Percentiles rank a stretch among this genome's conserved stretches.
Evolutionary conservation across 2,888 invertebrate species (phyloP).

Genomic region (Catocala fraxini): DNA sequence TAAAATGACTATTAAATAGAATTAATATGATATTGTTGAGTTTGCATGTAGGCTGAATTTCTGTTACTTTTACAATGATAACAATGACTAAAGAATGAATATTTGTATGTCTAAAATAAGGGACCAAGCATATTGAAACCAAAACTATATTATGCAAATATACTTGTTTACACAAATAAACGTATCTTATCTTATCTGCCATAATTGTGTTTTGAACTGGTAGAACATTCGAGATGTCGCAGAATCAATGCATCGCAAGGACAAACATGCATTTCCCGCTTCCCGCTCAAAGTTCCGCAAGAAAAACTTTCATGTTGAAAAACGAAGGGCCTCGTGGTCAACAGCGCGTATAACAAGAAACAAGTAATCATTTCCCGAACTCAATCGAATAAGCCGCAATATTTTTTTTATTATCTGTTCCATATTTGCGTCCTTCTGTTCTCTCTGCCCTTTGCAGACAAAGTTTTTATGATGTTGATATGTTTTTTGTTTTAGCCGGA

Average conservation of each 20-base stretch:
- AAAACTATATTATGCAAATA: too few species aligned
- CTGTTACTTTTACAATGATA: too few species aligned
- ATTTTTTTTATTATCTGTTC: constrained; percentile 21
- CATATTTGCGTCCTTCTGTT: constrained; percentile 21
- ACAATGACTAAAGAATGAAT: too few species aligned
- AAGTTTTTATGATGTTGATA: constrained; percentile 7
- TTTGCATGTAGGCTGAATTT: too few species aligned
- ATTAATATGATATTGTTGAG: too few species aligned
- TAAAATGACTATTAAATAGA: too few species aligned
- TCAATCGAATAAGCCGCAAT: constrained; percentile 25
- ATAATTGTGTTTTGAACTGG: constrained; percentile 15
- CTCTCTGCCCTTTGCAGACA: constrained; percentile 14
- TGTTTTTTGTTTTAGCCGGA: constrained; percentile 11
- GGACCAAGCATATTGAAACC: too few species aligned
- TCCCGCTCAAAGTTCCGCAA: constrained; percentile 60
- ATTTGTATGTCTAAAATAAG: too few species aligned
- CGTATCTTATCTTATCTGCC: too few species aligned
- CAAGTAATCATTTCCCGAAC: constrained; percentile 63
- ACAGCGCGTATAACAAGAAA: constrained; percentile 66
- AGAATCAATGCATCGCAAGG: constrained; percentile 58
- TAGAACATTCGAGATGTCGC: constrained; percentile 37
- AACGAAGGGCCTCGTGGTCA: constrained; percentile 64
- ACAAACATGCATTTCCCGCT: constrained; percentile 62
- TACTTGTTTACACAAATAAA: too few species aligned
- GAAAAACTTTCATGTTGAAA: constrained; percentile 57